Conservation (phyloP, 2,797 vertebrate genomes). For the Darevskia mixta region DNA sequence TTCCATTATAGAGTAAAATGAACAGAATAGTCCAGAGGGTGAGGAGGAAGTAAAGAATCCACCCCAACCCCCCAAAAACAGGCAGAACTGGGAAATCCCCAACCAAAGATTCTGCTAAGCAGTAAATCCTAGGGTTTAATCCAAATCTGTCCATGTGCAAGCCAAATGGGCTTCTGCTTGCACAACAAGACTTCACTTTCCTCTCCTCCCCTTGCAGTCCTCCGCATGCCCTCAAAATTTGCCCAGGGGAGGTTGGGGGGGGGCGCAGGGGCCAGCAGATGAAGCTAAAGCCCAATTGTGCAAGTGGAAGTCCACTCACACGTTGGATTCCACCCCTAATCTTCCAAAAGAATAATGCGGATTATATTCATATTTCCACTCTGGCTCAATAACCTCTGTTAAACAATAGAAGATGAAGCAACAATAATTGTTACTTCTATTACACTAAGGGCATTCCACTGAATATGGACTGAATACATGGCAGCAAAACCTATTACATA, state of each 20-base stretch:
- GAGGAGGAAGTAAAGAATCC: background rate
- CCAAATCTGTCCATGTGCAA: too few species aligned
- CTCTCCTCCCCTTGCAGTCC: too few species aligned
- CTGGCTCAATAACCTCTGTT: background rate
- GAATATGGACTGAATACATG: background rate
- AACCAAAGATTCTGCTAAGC: background rate
- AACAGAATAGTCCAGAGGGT: too few species aligned
- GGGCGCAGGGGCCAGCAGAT: too few species aligned
- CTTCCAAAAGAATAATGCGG: background rate
- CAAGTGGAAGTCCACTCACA: too few species aligned
- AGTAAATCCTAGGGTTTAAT: background rate
- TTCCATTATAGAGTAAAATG: background rate
- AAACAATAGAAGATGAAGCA: background rate
- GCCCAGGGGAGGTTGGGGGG: too few species aligned
- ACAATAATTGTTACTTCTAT: slow-evolving; percentile 13
- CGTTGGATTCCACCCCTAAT: background rate
- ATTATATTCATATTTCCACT: background rate
- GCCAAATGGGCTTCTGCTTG: too few species aligned
- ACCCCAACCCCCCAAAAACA: background rate
- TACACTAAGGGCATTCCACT: background rate
- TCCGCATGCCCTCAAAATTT: too few species aligned
- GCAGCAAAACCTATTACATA: background rate
- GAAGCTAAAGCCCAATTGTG: too few species aligned
- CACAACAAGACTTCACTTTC: too few species aligned
- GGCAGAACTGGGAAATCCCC: background rate